Conservation (phyloP, 2,113 vertebrate genomes). For the Phocoena phocoena region DNA sequence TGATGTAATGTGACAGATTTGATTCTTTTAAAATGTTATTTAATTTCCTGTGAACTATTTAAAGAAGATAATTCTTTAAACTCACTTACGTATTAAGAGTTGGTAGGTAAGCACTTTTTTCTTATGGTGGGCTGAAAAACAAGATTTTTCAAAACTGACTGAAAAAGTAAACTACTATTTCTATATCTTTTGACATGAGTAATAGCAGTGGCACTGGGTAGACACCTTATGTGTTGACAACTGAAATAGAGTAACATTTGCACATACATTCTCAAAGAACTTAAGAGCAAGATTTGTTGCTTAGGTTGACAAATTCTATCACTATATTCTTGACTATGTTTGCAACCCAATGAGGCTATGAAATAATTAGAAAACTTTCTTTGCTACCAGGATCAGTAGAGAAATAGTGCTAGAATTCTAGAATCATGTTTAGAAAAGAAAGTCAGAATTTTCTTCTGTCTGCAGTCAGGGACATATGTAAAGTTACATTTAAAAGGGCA, state of each 20-base stretch:
- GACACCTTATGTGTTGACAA: background rate
- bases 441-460: background rate
- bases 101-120: background rate
- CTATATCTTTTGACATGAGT: background rate
- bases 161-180: background rate
- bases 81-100: background rate
- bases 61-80: background rate
- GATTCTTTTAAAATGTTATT: background rate
- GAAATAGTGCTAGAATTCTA: background rate
- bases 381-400: background rate
- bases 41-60: background rate
- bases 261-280: background rate
- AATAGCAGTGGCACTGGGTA: background rate
- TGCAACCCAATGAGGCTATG: background rate
- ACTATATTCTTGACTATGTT: background rate
- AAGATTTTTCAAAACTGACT: background rate
- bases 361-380: background rate
- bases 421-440: background rate
- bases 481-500: background rate
- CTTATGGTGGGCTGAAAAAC: background rate
- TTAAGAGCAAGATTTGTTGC: background rate
- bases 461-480: background rate
- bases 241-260: background rate
- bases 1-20: background rate
- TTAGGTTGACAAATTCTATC: slow-evolving; percentile 17